phyloP scores from a whole-genome alignment of 2,113 vertebrate species.

The Noturus placidus region DNA sequence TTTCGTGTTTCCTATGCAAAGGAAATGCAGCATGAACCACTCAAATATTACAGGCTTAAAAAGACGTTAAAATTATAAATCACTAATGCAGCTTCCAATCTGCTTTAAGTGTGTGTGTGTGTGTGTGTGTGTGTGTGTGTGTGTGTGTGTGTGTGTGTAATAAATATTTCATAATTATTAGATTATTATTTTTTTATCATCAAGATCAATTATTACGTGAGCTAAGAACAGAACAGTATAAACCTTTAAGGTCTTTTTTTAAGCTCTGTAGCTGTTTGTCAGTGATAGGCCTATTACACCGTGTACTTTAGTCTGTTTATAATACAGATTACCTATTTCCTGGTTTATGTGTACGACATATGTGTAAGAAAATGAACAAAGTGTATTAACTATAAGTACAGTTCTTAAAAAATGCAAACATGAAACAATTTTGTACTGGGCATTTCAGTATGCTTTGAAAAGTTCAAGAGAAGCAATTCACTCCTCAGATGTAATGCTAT shows the following conservation, averaged over 20 bases:
- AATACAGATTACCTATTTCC: background rate
- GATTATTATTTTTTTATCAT: background rate
- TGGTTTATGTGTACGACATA: constrained; percentile 5
- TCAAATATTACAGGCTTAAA: background rate
- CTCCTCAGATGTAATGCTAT: constrained; percentile 20
- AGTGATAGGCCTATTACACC: background rate
- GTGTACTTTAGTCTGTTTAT: background rate
- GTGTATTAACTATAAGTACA: background rate
- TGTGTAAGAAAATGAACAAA: background rate
- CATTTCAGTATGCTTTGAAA: constrained; percentile 8
- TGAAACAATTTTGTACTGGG: background rate
- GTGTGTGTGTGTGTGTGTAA: background rate
- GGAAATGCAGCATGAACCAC: background rate
- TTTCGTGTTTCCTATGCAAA: background rate
- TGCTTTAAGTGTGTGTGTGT: background rate
- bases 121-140: background rate
- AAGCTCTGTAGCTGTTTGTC: background rate
- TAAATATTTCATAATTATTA: background rate
- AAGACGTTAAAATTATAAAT: background rate
- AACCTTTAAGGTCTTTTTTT: background rate
- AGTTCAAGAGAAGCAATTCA: constrained; percentile 12
- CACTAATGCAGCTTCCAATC: background rate
- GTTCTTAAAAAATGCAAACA: background rate
- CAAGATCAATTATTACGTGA: background rate
- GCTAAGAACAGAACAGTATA: background rate